A percentile compares a stretch with the other conserved stretches of the same genome.
These are phyloP conservation scores for Timandra comae DNA, from an alignment of 2,888 invertebrate genomes.

Conservation along the genomic window DNA sequence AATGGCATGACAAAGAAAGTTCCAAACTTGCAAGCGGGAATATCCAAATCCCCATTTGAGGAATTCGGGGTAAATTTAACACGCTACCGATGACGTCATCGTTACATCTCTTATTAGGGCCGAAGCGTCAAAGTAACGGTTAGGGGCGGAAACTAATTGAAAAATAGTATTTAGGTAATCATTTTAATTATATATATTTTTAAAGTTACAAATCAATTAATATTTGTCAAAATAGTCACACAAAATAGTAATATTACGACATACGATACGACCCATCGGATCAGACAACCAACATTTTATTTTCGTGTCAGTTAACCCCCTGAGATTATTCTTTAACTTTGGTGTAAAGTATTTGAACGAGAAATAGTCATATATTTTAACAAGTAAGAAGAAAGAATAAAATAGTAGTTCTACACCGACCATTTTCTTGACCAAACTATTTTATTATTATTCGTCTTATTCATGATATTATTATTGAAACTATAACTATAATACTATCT, in stretches of 20 bases:
- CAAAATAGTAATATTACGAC: constrained; percentile 9
- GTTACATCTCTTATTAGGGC: constrained; percentile 11
- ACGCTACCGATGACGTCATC: constrained; percentile 25
- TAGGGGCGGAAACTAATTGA: not conserved
- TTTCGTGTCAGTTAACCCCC: too few species aligned
- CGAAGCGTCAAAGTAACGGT: not conserved
- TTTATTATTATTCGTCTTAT: too few species aligned
- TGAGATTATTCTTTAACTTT: too few species aligned
- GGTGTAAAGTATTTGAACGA: too few species aligned
- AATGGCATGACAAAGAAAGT: constrained; percentile 1
- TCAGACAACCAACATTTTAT: constrained; percentile 27
- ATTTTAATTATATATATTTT: not conserved
- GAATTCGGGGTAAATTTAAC: constrained; percentile 23
- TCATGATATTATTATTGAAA: too few species aligned
- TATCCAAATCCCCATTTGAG: constrained; percentile 14
- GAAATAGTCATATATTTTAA: too few species aligned
- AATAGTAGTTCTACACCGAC: too few species aligned
- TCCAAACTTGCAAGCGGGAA: constrained; percentile 18
- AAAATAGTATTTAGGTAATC: not conserved
- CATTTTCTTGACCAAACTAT: too few species aligned
- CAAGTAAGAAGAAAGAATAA: too few species aligned
- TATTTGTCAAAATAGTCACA: not conserved
- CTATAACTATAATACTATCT: constrained; percentile 41
- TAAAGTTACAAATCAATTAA: not conserved
- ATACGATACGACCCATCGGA: constrained; percentile 19